These are phyloP conservation scores for Styela clava DNA, from an alignment of 23 tunicate species.

Conservation along the genomic window DNA sequence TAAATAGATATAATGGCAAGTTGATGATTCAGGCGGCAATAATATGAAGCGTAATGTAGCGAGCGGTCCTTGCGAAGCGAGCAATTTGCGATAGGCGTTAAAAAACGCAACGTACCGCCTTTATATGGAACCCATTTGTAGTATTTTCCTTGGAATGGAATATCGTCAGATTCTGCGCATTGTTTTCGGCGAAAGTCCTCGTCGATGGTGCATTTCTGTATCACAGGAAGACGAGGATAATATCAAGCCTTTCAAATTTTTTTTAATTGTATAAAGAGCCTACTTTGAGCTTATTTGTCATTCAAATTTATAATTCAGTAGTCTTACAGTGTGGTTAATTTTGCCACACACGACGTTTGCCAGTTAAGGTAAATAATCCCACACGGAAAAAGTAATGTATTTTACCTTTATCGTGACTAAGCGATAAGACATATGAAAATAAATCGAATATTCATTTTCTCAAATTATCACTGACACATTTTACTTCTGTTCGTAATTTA, in stretches of 20 bases:
- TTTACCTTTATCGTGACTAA: too few relatives aligned
- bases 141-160: slow-evolving; percentile 64
- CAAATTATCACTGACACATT: too few relatives aligned
- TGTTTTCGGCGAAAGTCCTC: slow-evolving; percentile 62
- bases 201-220: neutral
- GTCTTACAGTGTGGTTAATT: neutral
- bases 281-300: neutral
- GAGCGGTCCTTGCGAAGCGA: neutral
- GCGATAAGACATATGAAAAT: too few relatives aligned
- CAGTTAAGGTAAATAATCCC: too few relatives aligned
- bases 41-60: neutral
- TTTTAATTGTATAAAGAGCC: neutral
- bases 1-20: neutral
- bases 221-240: neutral
- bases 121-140: slow-evolving; percentile 86
- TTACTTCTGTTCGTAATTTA: too few relatives aligned
- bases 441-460: too few relatives aligned
- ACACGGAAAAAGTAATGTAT: too few relatives aligned
- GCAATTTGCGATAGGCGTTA: neutral
- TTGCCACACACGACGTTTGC: neutral
- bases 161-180: slow-evolving; percentile 70
- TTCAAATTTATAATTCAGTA: neutral
- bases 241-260: too few relatives aligned
- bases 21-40: neutral
- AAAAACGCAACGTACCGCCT: slow-evolving; percentile 16